A percentile compares a stretch with the other conserved stretches of the same genome.
Conservation (phyloP, 2,888 invertebrate genomes). For the Rugalucina vietnamica region DNA sequence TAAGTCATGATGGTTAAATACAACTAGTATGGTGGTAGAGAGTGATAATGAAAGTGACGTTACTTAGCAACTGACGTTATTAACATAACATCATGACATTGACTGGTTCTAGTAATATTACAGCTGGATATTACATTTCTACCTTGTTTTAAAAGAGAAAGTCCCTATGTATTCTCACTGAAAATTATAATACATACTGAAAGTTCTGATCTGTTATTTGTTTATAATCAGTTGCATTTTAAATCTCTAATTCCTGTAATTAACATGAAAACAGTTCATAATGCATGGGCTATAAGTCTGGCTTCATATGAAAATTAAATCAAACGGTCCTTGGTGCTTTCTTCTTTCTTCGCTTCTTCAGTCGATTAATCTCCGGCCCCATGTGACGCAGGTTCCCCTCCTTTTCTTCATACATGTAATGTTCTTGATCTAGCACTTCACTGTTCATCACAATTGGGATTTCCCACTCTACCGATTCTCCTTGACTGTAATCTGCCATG, state of each 20-base stretch:
- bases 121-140: constrained; percentile 3
- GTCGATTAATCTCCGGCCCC: background rate
- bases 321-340: background rate
- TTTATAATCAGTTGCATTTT: no score
- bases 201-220: background rate
- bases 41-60: background rate
- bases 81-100: background rate
- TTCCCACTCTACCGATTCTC: no score
- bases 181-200: background rate
- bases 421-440: no score
- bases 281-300: background rate
- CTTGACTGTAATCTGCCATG: no score
- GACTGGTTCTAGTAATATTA: background rate
- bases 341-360: background rate
- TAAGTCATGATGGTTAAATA: no score
- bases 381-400: background rate
- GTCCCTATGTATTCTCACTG: background rate
- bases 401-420: no score
- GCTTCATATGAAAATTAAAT: background rate
- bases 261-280: no score
- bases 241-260: no score
- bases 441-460: no score
- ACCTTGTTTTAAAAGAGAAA: background rate
- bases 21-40: background rate
- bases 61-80: no score